Evolutionary conservation across 2,888 invertebrate genomes (phyloP).

Genomic region (Bellardia bayeri): DNA sequence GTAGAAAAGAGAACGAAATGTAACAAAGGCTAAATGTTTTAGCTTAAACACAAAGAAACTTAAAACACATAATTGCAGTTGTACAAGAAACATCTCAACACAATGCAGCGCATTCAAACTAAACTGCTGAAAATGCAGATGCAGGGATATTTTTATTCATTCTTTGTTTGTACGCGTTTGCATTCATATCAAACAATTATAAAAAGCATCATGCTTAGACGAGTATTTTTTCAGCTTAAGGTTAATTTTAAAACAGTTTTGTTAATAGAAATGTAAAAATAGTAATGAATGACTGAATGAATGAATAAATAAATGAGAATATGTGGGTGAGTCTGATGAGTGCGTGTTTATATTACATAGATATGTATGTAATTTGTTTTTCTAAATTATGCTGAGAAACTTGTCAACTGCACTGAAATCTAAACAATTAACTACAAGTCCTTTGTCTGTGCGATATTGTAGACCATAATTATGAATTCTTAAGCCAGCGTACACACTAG

Average conservation of each 20-base stretch:
- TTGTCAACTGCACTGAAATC: constrained; percentile 41
- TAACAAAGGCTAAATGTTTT: constrained; percentile 59
- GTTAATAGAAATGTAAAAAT: constrained; percentile 24
- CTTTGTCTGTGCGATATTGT: constrained; percentile 24
- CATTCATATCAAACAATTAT: constrained; percentile 4
- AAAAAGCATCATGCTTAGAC: background rate
- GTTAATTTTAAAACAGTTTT: constrained; percentile 50
- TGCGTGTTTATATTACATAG: background rate
- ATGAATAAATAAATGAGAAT: background rate
- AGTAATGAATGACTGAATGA: constrained; percentile 13
- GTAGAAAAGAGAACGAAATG: constrained; percentile 7
- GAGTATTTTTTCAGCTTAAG: constrained; percentile 32
- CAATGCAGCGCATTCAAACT: constrained; percentile 28
- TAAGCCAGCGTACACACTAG: background rate
- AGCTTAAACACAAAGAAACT: constrained; percentile 49
- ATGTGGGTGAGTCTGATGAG: constrained; percentile 6
- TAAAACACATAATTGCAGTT: constrained; percentile 53
- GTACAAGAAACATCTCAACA: constrained; percentile 9
- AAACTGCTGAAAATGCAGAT: constrained; percentile 39
- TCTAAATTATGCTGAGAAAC: constrained; percentile 21
- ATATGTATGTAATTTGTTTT: constrained; percentile 26
- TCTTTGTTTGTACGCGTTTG: background rate
- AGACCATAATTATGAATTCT: constrained; percentile 21
- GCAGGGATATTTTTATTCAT: constrained; percentile 9
- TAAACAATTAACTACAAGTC: constrained; percentile 39